Percentiles rank a stretch among this genome's conserved stretches.
Evolutionary conservation across 1,140 invertebrate genomes (phyloP).

Genomic region (Saxidomus purpurata): DNA sequence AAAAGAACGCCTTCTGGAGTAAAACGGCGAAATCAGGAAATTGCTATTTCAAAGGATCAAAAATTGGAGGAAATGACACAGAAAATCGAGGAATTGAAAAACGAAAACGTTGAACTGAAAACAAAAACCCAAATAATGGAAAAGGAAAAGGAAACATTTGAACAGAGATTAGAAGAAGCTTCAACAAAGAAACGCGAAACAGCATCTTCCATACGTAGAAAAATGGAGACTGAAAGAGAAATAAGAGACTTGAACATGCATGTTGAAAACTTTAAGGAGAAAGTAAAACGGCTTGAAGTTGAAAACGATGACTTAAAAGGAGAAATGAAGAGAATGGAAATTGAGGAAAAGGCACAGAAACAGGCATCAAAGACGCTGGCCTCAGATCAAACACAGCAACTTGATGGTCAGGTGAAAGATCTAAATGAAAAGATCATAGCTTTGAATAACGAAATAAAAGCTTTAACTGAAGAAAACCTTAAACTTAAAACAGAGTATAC

Average conservation of each 20-base stretch:
- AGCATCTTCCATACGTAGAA: constrained; percentile 56
- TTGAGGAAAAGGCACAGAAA: constrained; percentile 52
- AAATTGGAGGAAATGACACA: constrained; percentile 49
- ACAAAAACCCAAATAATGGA: constrained; percentile 37
- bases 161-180: constrained; percentile 47
- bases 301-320: constrained; percentile 58
- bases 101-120: constrained; percentile 43
- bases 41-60: background rate
- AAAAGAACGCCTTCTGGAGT: constrained; percentile 46
- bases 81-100: constrained; percentile 25
- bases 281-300: constrained; percentile 49
- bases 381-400: constrained; percentile 31
- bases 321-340: constrained; percentile 43
- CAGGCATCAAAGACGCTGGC: constrained; percentile 47
- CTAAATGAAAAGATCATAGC: constrained; percentile 54
- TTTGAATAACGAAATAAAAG: constrained; percentile 46
- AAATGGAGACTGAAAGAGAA: constrained; percentile 65
- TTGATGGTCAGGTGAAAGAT: constrained; percentile 35
- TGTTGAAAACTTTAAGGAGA: constrained; percentile 62
- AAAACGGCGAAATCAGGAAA: constrained; percentile 16
- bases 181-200: constrained; percentile 57
- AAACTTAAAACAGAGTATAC: constrained; percentile 56
- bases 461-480: constrained; percentile 59
- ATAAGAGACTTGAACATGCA: constrained; percentile 64
- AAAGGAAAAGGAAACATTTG: constrained; percentile 60